Evolutionary conservation across 92 coral and sea anemone species (phyloP).

Genomic region (Porites evermanni): DNA sequence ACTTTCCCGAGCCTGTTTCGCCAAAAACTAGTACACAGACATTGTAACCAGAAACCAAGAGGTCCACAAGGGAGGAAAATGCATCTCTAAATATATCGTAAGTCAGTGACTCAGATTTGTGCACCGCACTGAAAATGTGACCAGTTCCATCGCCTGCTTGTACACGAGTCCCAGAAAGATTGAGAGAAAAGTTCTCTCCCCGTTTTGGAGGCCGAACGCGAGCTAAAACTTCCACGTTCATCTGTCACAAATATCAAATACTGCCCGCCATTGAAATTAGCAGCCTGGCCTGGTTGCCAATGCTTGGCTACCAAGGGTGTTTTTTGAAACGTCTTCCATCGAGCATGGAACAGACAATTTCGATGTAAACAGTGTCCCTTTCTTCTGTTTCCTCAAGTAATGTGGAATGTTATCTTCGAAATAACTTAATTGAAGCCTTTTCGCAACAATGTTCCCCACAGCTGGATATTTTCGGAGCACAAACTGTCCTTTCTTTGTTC

Average conservation of each 20-base stretch:
- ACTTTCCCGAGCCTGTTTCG: constrained; percentile 86
- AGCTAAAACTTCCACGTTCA: constrained; percentile 89
- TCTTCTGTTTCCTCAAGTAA: background rate
- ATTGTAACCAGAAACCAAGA: constrained; percentile 80
- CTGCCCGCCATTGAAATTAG: constrained; percentile 11
- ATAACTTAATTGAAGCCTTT: background rate
- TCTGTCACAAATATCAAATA: background rate
- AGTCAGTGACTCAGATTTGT: constrained; percentile 69
- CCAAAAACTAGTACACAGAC: constrained; percentile 80
- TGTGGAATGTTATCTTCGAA: background rate
- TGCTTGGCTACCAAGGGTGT: constrained; percentile 16
- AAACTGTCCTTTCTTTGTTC: constrained; percentile 97
- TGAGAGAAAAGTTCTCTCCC: constrained; percentile 70
- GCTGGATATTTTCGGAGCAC: constrained; percentile 98
- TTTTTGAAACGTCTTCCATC: background rate
- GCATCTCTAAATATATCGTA: constrained; percentile 78
- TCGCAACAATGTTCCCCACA: constrained; percentile 82
- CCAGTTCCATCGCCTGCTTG: constrained; percentile 76
- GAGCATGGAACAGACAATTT: background rate
- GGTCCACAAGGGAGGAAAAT: constrained; percentile 68
- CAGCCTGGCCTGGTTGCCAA: constrained; percentile 18
- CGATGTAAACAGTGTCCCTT: background rate
- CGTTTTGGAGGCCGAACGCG: constrained; percentile 80
- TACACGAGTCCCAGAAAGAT: constrained; percentile 80
- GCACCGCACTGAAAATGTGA: constrained; percentile 72